Percentiles rank a stretch among this genome's conserved stretches.
phyloP scores from a whole-genome alignment of 1,140 invertebrate species.

The Glossosoma conforme region DNA sequence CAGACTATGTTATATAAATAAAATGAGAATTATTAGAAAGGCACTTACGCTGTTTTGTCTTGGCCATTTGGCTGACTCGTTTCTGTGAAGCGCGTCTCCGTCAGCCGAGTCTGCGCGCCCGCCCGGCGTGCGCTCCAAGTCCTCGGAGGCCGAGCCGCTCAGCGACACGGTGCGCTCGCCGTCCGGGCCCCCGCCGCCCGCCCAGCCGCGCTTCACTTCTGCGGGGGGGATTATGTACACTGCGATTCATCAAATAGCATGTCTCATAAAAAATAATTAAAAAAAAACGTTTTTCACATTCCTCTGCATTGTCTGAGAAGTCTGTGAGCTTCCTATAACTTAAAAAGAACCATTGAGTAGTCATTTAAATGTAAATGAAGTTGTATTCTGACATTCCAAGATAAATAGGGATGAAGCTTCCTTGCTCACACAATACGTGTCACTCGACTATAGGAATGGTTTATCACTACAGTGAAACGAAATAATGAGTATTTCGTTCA shows the following conservation, averaged over 20 bases:
- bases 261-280: too few relatives aligned
- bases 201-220: background rate
- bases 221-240: background rate
- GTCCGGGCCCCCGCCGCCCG: constrained; percentile 50
- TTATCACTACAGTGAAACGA: too few relatives aligned
- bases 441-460: too few relatives aligned
- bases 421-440: too few relatives aligned
- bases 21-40: background rate
- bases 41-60: constrained; percentile 81
- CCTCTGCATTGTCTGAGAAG: background rate
- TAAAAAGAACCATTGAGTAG: too few relatives aligned
- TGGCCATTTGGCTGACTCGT: constrained; percentile 65
- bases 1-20: too few relatives aligned
- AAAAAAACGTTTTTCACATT: too few relatives aligned
- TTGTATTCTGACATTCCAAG: too few relatives aligned
- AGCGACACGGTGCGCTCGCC: constrained; percentile 80
- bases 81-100: constrained; percentile 57
- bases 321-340: too few relatives aligned
- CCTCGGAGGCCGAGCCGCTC: constrained; percentile 63
- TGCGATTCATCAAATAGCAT: background rate
- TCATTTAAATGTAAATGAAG: too few relatives aligned
- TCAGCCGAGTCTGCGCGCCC: constrained; percentile 83
- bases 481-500: too few relatives aligned
- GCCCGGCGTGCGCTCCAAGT: constrained; percentile 77
- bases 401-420: too few relatives aligned